Conservation (phyloP, 2,888 invertebrate genomes). For the Pammene fasciana region DNA sequence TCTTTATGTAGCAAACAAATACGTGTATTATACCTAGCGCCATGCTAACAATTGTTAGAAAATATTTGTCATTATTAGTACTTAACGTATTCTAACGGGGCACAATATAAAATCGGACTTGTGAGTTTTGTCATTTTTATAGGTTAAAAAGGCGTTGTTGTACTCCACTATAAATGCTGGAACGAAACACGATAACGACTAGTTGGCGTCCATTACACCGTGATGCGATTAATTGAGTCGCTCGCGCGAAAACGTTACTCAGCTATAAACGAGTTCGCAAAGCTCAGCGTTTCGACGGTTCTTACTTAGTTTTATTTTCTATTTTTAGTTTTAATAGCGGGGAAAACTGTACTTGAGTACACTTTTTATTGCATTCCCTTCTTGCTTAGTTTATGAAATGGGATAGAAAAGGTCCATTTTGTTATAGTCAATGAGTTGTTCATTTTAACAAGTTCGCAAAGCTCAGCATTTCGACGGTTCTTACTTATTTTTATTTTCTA, state of each 20-base stretch:
- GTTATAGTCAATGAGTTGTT: no score
- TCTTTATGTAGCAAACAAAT: no score
- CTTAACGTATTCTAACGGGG: no score
- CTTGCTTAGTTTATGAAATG: no score
- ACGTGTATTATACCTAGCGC: no score
- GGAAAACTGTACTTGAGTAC: background rate
- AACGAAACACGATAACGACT: conserved; percentile 19
- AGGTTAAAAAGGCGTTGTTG: no score
- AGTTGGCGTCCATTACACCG: conserved; percentile 26
- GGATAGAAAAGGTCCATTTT: no score
- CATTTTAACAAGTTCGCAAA: conserved; percentile 51
- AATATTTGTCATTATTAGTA: no score
- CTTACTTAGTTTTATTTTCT: conserved; percentile 12
- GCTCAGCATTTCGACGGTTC: conserved; percentile 40
- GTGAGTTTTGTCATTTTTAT: no score
- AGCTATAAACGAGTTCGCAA: conserved; percentile 47
- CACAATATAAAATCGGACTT: no score
- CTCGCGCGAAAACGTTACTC: conserved; percentile 42
- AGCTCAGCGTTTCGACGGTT: conserved; percentile 43
- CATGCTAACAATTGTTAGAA: no score
- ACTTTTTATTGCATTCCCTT: background rate
- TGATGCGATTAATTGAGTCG: conserved; percentile 56
- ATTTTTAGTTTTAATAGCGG: background rate
- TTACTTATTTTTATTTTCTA: conserved; percentile 12
- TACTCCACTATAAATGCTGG: no score